Conservation (phyloP, 2,797 vertebrate genomes). For the Hippocampus kuda region DNA sequence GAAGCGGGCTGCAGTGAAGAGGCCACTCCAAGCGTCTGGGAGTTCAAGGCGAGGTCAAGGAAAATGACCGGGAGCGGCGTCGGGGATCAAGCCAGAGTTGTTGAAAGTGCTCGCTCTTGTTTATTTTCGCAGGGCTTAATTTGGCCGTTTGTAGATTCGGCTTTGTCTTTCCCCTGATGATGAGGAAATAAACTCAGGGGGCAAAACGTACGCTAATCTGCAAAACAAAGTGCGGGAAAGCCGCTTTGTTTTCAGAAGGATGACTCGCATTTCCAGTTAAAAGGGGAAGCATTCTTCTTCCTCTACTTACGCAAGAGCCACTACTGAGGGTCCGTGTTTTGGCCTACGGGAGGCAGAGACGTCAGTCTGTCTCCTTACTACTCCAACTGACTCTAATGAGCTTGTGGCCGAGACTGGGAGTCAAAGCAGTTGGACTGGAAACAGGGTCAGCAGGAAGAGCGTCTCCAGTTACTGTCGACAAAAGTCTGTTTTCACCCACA, state of each 20-base stretch:
- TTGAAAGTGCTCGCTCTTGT: not conserved
- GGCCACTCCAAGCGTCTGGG: slow-evolving; percentile 41
- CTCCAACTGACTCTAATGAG: slow-evolving; percentile 38
- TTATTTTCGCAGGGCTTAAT: not conserved
- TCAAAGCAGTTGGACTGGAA: slow-evolving; percentile 15
- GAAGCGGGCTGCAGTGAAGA: slow-evolving; percentile 31
- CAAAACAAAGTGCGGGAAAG: slow-evolving; percentile 15
- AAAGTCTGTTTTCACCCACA: slow-evolving; percentile 20
- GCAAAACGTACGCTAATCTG: not conserved
- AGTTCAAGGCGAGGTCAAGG: slow-evolving; percentile 57
- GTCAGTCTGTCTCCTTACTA: slow-evolving; percentile 27
- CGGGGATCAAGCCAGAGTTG: slow-evolving; percentile 10
- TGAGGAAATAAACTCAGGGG: not conserved
- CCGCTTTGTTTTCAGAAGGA: slow-evolving; percentile 38
- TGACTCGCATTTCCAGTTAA: slow-evolving; percentile 43
- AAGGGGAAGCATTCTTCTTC: slow-evolving; percentile 50
- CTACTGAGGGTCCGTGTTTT: slow-evolving; percentile 51
- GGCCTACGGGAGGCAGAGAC: slow-evolving; percentile 22
- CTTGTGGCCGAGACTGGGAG: slow-evolving; percentile 31
- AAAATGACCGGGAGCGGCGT: slow-evolving; percentile 8
- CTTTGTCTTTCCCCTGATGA: not conserved
- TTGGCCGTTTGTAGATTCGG: not conserved
- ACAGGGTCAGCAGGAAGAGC: slow-evolving; percentile 33
- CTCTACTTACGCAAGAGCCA: slow-evolving; percentile 54
- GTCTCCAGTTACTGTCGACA: slow-evolving; percentile 44